These are phyloP conservation scores for Zoanthus sociatus DNA, from an alignment of 92 coral and sea anemone species.

Conservation along the genomic window DNA sequence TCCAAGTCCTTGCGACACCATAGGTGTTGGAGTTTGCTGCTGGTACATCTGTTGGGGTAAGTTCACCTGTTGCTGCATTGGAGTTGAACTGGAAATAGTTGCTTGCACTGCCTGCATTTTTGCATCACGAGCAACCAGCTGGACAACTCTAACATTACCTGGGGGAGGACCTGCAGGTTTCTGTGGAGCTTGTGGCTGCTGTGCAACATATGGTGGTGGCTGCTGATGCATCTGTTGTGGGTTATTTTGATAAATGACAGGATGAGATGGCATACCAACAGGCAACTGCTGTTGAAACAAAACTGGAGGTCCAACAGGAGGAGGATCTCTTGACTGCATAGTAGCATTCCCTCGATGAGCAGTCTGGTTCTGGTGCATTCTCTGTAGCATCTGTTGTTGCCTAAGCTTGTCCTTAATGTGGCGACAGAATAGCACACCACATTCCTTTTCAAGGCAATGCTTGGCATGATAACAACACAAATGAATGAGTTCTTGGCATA, in stretches of 20 bases:
- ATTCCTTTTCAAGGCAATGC: slow-evolving; percentile 92
- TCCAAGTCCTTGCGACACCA: slow-evolving; percentile 64
- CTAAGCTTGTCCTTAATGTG: slow-evolving; percentile 94
- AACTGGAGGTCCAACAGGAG: slow-evolving; percentile 69
- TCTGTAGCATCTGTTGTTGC: slow-evolving; percentile 95
- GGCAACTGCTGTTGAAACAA: slow-evolving; percentile 72
- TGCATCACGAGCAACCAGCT: slow-evolving; percentile 87
- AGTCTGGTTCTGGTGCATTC: slow-evolving; percentile 91
- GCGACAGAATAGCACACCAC: slow-evolving; percentile 96
- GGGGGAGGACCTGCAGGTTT: slow-evolving; percentile 93
- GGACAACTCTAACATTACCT: slow-evolving; percentile 95
- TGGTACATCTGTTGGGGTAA: slow-evolving; percentile 57
- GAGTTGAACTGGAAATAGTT: slow-evolving; percentile 64
- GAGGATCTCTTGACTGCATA: slow-evolving; percentile 83
- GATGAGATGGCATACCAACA: slow-evolving; percentile 76
- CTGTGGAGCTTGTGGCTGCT: slow-evolving; percentile 80
- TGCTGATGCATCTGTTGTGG: slow-evolving; percentile 80
- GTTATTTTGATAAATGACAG: slow-evolving; percentile 68
- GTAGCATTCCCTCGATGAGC: slow-evolving; percentile 94
- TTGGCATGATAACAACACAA: slow-evolving; percentile 98
- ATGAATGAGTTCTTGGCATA: slow-evolving; percentile 97
- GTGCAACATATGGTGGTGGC: slow-evolving; percentile 85
- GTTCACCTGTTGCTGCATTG: slow-evolving; percentile 65
- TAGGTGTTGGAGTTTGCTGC: slow-evolving; percentile 57
- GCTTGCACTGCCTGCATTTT: slow-evolving; percentile 81